Percentiles rank a stretch among this genome's conserved stretches.
phyloP scores from a whole-genome alignment of 2,113 vertebrate species.

The Paracanthobrama guichenoti region DNA sequence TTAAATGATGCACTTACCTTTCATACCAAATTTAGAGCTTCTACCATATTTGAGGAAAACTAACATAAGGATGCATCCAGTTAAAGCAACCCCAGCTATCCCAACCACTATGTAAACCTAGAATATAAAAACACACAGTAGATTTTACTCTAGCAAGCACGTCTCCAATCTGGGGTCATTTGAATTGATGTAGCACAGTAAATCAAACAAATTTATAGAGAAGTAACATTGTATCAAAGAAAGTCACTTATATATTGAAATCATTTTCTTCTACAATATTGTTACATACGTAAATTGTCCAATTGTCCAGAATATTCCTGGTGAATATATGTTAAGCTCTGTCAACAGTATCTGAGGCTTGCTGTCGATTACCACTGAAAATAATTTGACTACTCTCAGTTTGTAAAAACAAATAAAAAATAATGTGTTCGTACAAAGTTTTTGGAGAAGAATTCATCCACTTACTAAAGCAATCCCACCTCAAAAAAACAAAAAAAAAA shows the following conservation, averaged over 20 bases:
- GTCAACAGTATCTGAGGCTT: not conserved
- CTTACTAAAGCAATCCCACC: not conserved
- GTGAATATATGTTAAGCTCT: not conserved
- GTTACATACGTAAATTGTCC: not conserved
- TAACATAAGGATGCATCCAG: constrained; percentile 90
- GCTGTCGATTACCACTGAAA: not conserved
- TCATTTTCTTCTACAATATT: not conserved
- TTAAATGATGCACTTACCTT: constrained; percentile 82
- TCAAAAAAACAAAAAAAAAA: not conserved
- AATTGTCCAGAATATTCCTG: not conserved
- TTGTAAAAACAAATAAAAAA: constrained; percentile 1
- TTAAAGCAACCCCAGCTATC: constrained; percentile 91
- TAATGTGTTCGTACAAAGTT: not conserved
- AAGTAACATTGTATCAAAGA: not conserved
- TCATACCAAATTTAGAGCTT: constrained; percentile 97
- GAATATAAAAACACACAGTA: constrained; percentile 19
- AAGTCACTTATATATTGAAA: not conserved
- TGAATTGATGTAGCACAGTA: not conserved
- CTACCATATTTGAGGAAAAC: constrained; percentile 96
- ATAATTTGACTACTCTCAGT: not conserved
- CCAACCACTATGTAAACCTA: constrained; percentile 95
- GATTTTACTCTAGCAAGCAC: not conserved
- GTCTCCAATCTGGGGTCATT: not conserved
- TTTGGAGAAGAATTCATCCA: not conserved
- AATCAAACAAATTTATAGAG: not conserved